phyloP scores from a whole-genome alignment of 1,140 invertebrate genomes.

The Adoxophyes honmai region DNA sequence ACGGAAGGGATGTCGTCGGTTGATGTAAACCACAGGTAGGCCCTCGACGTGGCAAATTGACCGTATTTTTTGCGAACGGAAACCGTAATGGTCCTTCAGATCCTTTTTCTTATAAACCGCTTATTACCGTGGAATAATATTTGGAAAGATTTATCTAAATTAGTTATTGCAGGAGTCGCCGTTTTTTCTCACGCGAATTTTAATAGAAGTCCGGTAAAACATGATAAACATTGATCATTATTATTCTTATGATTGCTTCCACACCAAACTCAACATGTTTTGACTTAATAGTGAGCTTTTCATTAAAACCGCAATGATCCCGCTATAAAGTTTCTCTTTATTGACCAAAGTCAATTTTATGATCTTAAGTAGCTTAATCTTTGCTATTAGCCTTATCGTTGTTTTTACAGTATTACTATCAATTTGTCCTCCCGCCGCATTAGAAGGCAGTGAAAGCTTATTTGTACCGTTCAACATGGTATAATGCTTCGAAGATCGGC shows the following conservation, averaged over 20 bases:
- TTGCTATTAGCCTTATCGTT: conserved; percentile 30
- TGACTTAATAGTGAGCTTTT: conserved; percentile 2
- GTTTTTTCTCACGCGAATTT: not conserved
- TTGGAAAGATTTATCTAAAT: too few relatives aligned
- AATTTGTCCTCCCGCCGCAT: conserved; percentile 26
- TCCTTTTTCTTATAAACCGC: not conserved
- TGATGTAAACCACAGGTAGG: not conserved
- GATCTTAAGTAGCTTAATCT: conserved; percentile 24
- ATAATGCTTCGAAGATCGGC: conserved; percentile 29
- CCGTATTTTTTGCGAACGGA: conserved; percentile 4
- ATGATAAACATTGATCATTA: too few relatives aligned
- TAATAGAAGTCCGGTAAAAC: too few relatives aligned
- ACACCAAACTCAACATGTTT: not conserved
- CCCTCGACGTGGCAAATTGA: not conserved
- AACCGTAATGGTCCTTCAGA: not conserved
- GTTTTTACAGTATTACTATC: conserved; percentile 33
- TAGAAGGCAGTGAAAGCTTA: conserved; percentile 45
- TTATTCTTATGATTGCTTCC: not conserved
- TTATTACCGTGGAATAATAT: too few relatives aligned
- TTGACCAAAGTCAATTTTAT: conserved; percentile 24
- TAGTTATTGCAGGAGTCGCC: not conserved
- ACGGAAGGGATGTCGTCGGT: conserved; percentile 2
- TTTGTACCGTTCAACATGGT: conserved; percentile 30
- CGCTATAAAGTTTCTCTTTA: conserved; percentile 31
- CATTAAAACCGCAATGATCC: conserved; percentile 8